Base-by-base conservation (phyloP, 2,888 invertebrate species). In the Drosophila kuntzei region DNA sequence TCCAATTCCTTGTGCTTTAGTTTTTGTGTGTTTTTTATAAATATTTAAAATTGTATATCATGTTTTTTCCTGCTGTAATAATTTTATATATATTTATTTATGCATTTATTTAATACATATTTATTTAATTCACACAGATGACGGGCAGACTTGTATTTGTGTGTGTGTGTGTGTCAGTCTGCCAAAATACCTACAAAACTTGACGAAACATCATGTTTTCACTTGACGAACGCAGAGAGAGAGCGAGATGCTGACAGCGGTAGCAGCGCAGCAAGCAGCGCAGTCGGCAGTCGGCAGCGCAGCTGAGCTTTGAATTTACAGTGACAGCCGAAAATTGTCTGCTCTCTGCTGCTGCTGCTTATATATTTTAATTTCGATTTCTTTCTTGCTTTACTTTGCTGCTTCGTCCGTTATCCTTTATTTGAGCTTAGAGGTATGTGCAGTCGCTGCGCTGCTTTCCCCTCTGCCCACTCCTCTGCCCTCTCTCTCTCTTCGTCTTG, bases 151-250 rank as follows among this genome's bases (percentile, higher is more conserved):
- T 76, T 75, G 63, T 72, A 61, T 71, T 70, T 71, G 72, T 81
- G 66, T 76, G 60, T 85, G 69, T 71, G 27, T 18, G 22, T 25
- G 43, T 14, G 46, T 53, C 50, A 44, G 65, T 58, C 54, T 54
- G 72, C 76, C 76, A 79, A 89, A 88, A 88, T 87, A 85, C 82
- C 83, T 89, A 84, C 87, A 81, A 76, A 89, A 80, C 89, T 87
- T 64, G 61, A 88, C 88, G 87, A 89, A 83, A 76, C 73, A 58
- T 78, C 82, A 87, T 78, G 80, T 81, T 81, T 83, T 87, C 83
- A 87, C 87, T 87, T 80, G 58, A 87, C 84, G 80, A 80, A 82
- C 34, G 44, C 66, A 65, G 47, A 37, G 37, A 34, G 43, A 36
- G 51, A 22, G 27, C 11, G 18, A 16, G 63, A 34, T 34, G 66